A percentile compares a stretch with the other conserved stretches of the same genome.
Conservation (phyloP, 1,140 invertebrate genomes). For the Nymphalis io region DNA sequence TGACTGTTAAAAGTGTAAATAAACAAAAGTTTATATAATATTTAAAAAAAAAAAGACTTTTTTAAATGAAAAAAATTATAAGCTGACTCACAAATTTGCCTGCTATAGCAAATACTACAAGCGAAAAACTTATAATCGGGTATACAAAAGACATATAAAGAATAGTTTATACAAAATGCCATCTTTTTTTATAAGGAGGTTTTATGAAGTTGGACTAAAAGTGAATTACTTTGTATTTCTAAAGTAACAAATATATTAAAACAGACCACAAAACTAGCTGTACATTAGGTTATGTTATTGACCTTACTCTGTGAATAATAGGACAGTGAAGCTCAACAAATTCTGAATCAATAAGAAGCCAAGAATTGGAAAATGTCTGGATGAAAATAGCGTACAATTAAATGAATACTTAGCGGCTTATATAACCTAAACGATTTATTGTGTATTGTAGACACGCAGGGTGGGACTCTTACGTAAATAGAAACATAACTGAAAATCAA, state of each 20-base stretch:
- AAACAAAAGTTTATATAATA: no score
- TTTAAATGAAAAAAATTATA: no score
- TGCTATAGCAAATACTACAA: no score
- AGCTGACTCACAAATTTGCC: no score
- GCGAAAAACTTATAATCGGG: no score
- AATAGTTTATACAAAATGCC: no score
- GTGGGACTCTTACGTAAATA: slow-evolving; percentile 14
- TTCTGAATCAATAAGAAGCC: slow-evolving; percentile 27
- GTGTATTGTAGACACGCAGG: background rate
- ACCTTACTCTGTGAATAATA: slow-evolving; percentile 22
- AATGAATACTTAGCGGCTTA: slow-evolving; percentile 6
- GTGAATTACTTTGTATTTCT: background rate
- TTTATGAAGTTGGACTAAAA: no score
- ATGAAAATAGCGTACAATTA: slow-evolving; percentile 1
- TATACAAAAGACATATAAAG: no score
- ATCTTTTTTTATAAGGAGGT: no score
- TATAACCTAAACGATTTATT: slow-evolving; percentile 1
- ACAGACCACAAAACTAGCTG: background rate
- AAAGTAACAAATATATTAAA: background rate
- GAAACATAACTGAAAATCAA: slow-evolving; percentile 1
- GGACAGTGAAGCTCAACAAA: slow-evolving; percentile 30
- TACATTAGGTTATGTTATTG: slow-evolving; percentile 4
- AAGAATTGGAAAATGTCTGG: slow-evolving; percentile 9
- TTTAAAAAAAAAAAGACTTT: no score
- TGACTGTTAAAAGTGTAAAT: no score